phyloP scores from a whole-genome alignment of 2,797 vertebrate species.

The Anableps anableps region DNA sequence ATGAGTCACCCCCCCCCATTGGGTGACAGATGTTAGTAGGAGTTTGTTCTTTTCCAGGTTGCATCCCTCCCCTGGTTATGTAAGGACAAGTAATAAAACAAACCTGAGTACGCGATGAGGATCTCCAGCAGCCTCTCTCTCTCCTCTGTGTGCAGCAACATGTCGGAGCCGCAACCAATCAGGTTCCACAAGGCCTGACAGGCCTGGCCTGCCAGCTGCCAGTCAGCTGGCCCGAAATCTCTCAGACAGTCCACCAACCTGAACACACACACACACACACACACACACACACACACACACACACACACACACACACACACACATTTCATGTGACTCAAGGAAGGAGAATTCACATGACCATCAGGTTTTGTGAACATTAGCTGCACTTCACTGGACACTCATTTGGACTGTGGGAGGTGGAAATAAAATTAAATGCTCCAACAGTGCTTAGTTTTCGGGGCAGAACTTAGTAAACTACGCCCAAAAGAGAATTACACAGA shows the following conservation, averaged over 20 bases:
- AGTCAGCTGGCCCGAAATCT: slow-evolving; percentile 91
- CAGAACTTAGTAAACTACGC: not conserved
- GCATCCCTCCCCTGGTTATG: slow-evolving; percentile 31
- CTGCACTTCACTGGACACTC: slow-evolving; percentile 49
- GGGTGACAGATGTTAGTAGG: not conserved
- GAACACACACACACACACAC: slow-evolving; percentile 39
- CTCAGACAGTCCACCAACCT: slow-evolving; percentile 92
- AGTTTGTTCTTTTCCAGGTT: slow-evolving; percentile 29
- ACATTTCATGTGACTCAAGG: slow-evolving; percentile 58
- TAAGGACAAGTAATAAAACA: slow-evolving; percentile 54
- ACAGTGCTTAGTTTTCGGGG: not conserved
- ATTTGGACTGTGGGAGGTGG: slow-evolving; percentile 28
- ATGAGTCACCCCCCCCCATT: slow-evolving; percentile 13
- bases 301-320: slow-evolving; percentile 32
- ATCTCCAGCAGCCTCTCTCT: slow-evolving; percentile 75
- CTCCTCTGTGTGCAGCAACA: slow-evolving; percentile 61
- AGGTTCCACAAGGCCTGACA: slow-evolving; percentile 97
- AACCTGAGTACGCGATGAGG: slow-evolving; percentile 85
- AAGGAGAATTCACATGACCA: slow-evolving; percentile 63
- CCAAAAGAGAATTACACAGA: not conserved
- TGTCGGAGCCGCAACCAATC: slow-evolving; percentile 60
- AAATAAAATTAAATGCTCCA: slow-evolving; percentile 18
- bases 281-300: slow-evolving; percentile 42
- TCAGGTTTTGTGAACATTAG: slow-evolving; percentile 60
- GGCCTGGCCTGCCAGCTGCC: slow-evolving; percentile 91